These are phyloP conservation scores for Dasyornis broadbenti DNA, from an alignment of 2,113 vertebrate genomes.

Conservation along the genomic window DNA sequence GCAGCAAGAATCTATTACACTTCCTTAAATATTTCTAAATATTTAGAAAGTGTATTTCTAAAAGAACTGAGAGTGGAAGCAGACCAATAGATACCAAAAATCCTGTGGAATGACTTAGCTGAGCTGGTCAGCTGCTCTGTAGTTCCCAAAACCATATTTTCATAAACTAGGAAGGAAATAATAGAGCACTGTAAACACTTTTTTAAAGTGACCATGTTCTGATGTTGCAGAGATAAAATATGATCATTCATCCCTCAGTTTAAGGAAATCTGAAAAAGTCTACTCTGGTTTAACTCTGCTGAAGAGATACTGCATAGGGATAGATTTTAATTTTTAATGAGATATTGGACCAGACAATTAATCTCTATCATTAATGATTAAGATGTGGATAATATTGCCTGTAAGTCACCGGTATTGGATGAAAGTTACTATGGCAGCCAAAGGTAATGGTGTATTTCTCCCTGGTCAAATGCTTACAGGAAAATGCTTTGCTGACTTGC, in stretches of 20 bases:
- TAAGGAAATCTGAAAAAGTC: neutral
- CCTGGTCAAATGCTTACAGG: neutral
- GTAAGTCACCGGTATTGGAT: neutral
- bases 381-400: neutral
- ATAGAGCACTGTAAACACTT: neutral
- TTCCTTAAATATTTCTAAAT: neutral
- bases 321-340: neutral
- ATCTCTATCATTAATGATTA: neutral
- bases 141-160: neutral
- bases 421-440: neutral
- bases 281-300: neutral
- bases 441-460: neutral
- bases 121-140: neutral
- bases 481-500: neutral
- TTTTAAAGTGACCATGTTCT: neutral
- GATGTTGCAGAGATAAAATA: neutral
- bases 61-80: neutral
- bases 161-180: neutral
- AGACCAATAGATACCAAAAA: neutral
- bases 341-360: neutral
- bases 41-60: too few species aligned
- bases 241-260: neutral
- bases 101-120: neutral
- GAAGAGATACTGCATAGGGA: neutral
- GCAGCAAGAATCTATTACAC: neutral